Evolutionary conservation across 2,888 invertebrate species (phyloP), one percentile per base, ranked within the genome.

Genomic region (Ptychoptera albimana): DNA sequence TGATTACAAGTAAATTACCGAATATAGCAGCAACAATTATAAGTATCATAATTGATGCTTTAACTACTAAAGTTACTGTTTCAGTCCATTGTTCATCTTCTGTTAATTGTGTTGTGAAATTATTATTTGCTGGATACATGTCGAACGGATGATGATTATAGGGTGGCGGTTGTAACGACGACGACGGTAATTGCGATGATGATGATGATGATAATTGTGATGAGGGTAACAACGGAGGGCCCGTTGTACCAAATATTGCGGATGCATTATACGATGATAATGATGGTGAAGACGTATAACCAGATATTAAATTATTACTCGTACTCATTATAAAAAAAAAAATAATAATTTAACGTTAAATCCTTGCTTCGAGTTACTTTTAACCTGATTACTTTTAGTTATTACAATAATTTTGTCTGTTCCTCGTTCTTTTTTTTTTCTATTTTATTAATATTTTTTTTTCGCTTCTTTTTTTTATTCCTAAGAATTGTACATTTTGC

Each of bases 1-100:
- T 82, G 52, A 93, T 91, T 51, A 93, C 92, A 42, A 93, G 68
- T 40, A 89, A 68, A 61, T 93, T 93, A 39, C 93, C 93, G 53
- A 91, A 81, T 46, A 91, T 75, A 50, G 93, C 92, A 39, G 87
- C 81, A 42, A 88, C 62, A 50, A 93, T 92, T 49, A 93, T 89
- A 55, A 84, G 75, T 36, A 81, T 74, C 87, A 92, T 91, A 42
- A 91, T 81, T 16, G 84, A 70, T 50, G 79, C 76, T 70, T 85
- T 86, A 48, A 82, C 55, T 16, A 77, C 65, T 50, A 79, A 64
- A 39, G 79, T 52, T 48, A 79, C 66, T 35, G 75, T 69, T 42
- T 75, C 66, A 38, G 73, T 63, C 60, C 80, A 69, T 42, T 70
- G 64, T 53, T 58, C 53, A 23, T 53, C 56, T 35, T 46, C 44